Evolutionary conservation across 2,797 vertebrate species (phyloP), one percentile per base, ranked within the genome.

Genomic region (Silurus aristotelis): DNA sequence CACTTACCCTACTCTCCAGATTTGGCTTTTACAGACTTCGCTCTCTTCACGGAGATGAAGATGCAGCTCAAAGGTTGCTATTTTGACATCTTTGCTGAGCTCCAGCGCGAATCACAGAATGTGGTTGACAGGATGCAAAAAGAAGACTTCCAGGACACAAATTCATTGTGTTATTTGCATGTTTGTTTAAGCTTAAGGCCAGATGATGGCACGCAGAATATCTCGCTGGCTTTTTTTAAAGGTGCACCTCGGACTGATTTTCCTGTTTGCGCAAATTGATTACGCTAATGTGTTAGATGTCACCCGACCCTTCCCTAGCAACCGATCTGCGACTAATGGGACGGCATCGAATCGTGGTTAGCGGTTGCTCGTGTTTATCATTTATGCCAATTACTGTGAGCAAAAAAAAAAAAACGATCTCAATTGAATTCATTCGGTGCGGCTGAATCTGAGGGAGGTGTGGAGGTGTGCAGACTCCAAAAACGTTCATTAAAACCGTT

Each of bases 321-420:
- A 85, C 79, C 43, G 66, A 77, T 52, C 78, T 64, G 85, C 77
- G 70, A 64, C 73, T 84, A 86, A 87, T 85, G 84, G 82, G 68
- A 58, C 15, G 55, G 80, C 60, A n/a, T 19, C 77, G 89, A 85
- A 88, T 89, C 72, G 85, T 87, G 83, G 86, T 89, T 86, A 87
- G 80, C 89, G 89, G 89, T 92, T 89, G 86, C 91, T 87, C 91
- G 86, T 85, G 72, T 86, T 84, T 90, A 85, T 89, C 86, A 87
- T 86, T 82, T 63, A 52, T 86, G 89, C 89, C 88, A 93, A 90
- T 90, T 93, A 93, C 87, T 87, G 91, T 91, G 25, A 10, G 12
- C 2, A 27, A 88, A 87, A 88, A 85, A 72, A 89, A 87, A 88
- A 85, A 84, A 84, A 92, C 90, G 87, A 91, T 92, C 88, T 90